Evolutionary conservation across 2,797 vertebrate species (phyloP).

Genomic region (Crax fasciolata): DNA sequence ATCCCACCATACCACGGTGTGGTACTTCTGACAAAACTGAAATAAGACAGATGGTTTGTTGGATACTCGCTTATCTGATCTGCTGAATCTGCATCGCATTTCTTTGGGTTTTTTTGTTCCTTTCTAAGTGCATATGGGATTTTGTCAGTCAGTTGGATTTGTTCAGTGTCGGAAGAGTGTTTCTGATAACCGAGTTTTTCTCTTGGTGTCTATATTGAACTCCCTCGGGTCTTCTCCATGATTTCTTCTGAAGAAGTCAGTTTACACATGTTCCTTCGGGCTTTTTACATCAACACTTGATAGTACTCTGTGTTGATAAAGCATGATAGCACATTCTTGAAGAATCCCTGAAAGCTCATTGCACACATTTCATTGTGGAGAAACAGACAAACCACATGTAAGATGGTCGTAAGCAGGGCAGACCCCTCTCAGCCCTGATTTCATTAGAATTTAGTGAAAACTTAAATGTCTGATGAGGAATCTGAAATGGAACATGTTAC

Average conservation of each 20-base stretch:
- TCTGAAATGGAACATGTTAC: background rate
- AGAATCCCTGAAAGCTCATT: constrained; percentile 4
- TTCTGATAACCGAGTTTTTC: constrained; percentile 53
- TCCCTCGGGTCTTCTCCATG: background rate
- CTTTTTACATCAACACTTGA: constrained; percentile 33
- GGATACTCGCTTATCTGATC: background rate
- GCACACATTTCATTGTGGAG: background rate
- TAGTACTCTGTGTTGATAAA: constrained; percentile 24
- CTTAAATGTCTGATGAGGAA: background rate
- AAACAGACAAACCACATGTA: background rate
- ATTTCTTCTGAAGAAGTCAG: constrained; percentile 21
- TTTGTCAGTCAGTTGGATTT: background rate
- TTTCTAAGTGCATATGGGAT: background rate
- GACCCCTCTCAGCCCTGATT: background rate
- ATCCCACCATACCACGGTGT: fast-evolving
- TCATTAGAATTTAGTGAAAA: background rate
- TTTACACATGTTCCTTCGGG: constrained; percentile 47
- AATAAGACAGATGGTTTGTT: background rate
- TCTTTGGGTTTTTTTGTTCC: background rate
- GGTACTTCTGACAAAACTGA: background rate
- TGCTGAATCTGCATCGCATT: background rate
- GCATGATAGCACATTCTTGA: background rate
- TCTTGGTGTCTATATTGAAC: constrained; percentile 30
- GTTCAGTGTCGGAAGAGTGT: background rate
- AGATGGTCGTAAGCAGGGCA: background rate